These are phyloP conservation scores for Harpagoxenus sublaevis DNA, from an alignment of 2,888 invertebrate species.

Conservation along the genomic window DNA sequence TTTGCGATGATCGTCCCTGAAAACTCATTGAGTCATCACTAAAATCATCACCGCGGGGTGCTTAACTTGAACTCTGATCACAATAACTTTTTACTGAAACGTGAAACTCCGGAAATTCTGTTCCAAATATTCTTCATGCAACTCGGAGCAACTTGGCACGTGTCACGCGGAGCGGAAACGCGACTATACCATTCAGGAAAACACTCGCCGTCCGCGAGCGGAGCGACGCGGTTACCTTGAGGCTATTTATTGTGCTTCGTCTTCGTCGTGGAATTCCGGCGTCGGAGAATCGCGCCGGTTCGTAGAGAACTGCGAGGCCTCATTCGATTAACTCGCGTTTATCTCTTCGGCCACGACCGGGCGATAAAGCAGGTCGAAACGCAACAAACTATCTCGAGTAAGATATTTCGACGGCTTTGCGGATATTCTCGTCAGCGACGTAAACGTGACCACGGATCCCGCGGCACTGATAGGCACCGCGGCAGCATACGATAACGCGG, in stretches of 20 bases:
- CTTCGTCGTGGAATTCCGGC: constrained; percentile 40
- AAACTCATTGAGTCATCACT: not conserved
- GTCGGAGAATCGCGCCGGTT: constrained; percentile 7
- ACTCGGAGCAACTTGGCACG: not conserved
- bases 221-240: constrained; percentile 54
- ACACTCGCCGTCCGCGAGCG: not conserved
- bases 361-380: constrained; percentile 29
- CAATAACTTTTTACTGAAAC: not conserved
- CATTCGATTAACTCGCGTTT: constrained; percentile 23
- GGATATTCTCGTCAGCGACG: constrained; percentile 56
- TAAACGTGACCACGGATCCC: constrained; percentile 77
- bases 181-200: constrained; percentile 15
- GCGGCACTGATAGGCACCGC: constrained; percentile 79
- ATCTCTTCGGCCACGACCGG: constrained; percentile 13
- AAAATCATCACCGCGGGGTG: not conserved
- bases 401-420: not conserved
- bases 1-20: not conserved
- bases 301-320: not conserved
- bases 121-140: not conserved
- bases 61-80: not conserved
- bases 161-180: constrained; percentile 21
- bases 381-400: not conserved
- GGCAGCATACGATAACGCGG: constrained; percentile 74
- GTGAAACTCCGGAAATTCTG: constrained; percentile 5
- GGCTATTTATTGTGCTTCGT: constrained; percentile 63